phyloP scores from a whole-genome alignment of 2,797 vertebrate species.

The Darevskia nairensis region DNA sequence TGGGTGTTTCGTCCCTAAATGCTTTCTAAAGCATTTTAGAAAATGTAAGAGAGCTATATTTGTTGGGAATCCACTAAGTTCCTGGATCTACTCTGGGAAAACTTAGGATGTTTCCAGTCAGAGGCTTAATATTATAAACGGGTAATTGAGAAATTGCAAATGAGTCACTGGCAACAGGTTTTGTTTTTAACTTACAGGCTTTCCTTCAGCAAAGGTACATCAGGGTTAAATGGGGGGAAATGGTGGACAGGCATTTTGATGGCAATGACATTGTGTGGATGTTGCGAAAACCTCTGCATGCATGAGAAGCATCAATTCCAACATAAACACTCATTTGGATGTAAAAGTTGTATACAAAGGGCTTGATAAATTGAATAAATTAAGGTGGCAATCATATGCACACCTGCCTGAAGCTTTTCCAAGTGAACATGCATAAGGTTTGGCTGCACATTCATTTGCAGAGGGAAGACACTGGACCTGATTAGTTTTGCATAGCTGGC shows the following conservation, averaged over 20 bases:
- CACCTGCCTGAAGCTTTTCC: not conserved
- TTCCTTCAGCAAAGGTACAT: no score
- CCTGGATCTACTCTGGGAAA: not conserved
- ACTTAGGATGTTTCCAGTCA: not conserved
- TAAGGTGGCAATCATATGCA: not conserved
- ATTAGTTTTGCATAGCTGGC: not conserved
- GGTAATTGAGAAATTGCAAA: no score
- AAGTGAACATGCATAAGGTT: not conserved
- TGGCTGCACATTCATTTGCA: no score
- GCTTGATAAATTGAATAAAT: not conserved
- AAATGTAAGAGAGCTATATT: not conserved
- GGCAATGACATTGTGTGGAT: no score
- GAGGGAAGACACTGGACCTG: not conserved
- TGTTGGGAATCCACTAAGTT: not conserved
- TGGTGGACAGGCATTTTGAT: no score
- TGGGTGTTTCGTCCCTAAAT: slow-evolving; percentile 38
- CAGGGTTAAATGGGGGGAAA: no score
- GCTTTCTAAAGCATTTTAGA: not conserved
- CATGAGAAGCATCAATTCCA: no score
- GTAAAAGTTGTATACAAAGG: not conserved
- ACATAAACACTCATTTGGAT: not conserved
- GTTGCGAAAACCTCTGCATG: no score
- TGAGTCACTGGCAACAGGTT: no score
- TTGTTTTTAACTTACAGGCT: no score
- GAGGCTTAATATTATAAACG: not conserved